Percentiles rank a stretch among this genome's conserved stretches.
phyloP scores from a whole-genome alignment of 2,888 invertebrate species.

The Acronicta psi region DNA sequence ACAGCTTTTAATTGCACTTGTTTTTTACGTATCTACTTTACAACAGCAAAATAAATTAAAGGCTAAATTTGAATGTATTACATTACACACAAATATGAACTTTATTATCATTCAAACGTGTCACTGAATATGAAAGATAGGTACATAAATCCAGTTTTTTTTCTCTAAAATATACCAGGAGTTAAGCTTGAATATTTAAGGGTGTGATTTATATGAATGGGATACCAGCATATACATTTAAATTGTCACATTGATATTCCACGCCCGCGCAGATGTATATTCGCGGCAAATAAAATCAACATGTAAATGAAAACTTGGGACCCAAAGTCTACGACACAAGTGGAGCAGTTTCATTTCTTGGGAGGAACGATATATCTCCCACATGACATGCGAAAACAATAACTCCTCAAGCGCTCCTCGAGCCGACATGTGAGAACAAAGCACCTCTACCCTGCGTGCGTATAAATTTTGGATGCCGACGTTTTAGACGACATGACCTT shows the following conservation, averaged over 20 bases:
- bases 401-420: conserved; percentile 68
- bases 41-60: no score
- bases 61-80: not conserved
- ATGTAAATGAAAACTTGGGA: conserved; percentile 59
- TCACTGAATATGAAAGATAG: conserved; percentile 13
- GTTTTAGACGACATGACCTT: conserved; percentile 67
- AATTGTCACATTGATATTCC: conserved; percentile 64
- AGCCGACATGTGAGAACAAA: conserved; percentile 70
- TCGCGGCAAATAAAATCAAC: conserved; percentile 58
- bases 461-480: conserved; percentile 71
- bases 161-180: conserved; percentile 43
- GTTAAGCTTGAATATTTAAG: conserved; percentile 59
- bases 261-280: conserved; percentile 40
- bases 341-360: conserved; percentile 68
- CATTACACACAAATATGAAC: no score
- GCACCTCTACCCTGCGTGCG: conserved; percentile 57
- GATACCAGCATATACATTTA: conserved; percentile 58
- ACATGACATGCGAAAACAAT: conserved; percentile 79
- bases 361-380: conserved; percentile 72
- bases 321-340: conserved; percentile 42
- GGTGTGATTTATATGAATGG: conserved; percentile 60
- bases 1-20: not conserved
- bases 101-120: conserved; percentile 1
- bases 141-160: conserved; percentile 24
- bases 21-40: not conserved